phyloP scores from a whole-genome alignment of 2,888 invertebrate genomes.

The Tipula unca region DNA sequence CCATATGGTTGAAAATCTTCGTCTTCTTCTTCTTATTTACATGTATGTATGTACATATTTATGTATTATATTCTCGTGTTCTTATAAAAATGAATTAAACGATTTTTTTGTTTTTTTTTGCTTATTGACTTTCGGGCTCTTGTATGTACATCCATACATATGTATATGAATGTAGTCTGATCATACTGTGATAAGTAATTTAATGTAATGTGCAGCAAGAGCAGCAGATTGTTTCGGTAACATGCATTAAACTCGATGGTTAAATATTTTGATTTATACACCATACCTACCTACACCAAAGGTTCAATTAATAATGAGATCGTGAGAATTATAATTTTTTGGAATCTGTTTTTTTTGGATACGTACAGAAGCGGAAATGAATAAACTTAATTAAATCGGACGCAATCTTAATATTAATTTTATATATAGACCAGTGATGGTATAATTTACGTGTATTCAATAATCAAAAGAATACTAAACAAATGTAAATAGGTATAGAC shows the following conservation, averaged over 20 bases:
- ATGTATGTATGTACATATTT: not conserved
- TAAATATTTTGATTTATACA: not conserved
- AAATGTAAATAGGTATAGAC: too few relatives aligned
- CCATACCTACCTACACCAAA: not conserved
- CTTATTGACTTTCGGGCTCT: not conserved
- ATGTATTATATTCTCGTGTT: not conserved
- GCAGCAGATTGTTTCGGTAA: not conserved
- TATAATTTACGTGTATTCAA: too few relatives aligned
- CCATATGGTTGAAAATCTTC: not conserved
- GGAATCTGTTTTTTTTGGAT: not conserved
- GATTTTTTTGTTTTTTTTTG: not conserved
- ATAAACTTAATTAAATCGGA: too few relatives aligned
- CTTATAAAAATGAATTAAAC: not conserved
- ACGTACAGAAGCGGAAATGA: not conserved
- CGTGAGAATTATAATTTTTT: not conserved
- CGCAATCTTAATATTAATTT: too few relatives aligned
- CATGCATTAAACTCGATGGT: not conserved
- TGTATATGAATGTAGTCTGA: not conserved
- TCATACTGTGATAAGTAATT: not conserved
- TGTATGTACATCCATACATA: not conserved
- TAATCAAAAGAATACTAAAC: too few relatives aligned
- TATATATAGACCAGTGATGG: too few relatives aligned
- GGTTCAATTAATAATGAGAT: not conserved
- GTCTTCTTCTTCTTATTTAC: not conserved
- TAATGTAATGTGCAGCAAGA: not conserved